Evolutionary conservation across 2,113 vertebrate species (phyloP).

Genomic region (Ascaphus truei): DNA sequence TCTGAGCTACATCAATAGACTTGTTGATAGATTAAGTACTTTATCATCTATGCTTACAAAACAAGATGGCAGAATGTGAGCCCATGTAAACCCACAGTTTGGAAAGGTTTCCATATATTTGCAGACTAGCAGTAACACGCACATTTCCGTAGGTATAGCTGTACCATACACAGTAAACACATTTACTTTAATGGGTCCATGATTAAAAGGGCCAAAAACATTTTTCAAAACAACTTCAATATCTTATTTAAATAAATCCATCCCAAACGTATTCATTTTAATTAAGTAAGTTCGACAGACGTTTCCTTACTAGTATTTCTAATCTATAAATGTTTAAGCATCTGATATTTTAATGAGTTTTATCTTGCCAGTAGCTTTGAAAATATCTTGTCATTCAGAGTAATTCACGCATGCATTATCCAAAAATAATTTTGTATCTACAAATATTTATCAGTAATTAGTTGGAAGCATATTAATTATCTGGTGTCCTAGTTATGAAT

Average conservation of each 20-base stretch:
- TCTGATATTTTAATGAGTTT: constrained; percentile 23
- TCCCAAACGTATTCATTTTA: constrained; percentile 2
- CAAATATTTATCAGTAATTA: constrained; percentile 21
- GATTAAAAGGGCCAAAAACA: too few species aligned
- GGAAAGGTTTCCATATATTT: too few species aligned
- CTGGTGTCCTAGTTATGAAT: constrained; percentile 3
- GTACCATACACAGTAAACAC: too few species aligned
- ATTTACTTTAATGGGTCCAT: too few species aligned
- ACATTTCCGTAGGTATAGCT: too few species aligned
- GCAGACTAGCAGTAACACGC: too few species aligned
- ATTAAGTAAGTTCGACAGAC: constrained; percentile 6
- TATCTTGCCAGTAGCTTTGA: constrained; percentile 16
- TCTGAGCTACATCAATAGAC: too few species aligned
- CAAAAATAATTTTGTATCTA: constrained; percentile 16
- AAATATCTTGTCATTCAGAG: neutral
- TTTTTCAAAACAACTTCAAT: too few species aligned
- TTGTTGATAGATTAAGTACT: too few species aligned
- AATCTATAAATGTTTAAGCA: constrained; percentile 4
- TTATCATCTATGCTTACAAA: too few species aligned
- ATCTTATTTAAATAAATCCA: neutral
- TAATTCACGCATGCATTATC: constrained; percentile 3
- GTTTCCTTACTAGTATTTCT: neutral
- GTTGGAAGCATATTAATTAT: constrained; percentile 23
- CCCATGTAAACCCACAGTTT: too few species aligned
- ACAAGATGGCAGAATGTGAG: too few species aligned